phyloP scores from a whole-genome alignment of 2,113 vertebrate genomes.

The Myotis brandtii region DNA sequence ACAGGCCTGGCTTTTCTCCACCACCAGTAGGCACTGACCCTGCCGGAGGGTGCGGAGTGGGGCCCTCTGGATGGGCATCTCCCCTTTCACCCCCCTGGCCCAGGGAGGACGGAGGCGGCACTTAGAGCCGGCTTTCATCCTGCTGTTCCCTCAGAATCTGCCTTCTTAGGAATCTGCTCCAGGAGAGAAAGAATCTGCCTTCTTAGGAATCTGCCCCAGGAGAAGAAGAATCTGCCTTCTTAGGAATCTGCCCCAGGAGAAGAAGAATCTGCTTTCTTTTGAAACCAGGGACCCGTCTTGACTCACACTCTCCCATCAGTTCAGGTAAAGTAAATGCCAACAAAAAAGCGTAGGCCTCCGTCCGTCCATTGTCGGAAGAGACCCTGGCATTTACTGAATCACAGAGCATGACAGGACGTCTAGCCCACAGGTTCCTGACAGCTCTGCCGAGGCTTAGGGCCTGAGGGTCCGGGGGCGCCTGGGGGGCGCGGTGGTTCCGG shows the following conservation, averaged over 20 bases:
- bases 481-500: too few relatives aligned
- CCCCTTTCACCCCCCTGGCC: neutral
- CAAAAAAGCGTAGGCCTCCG: neutral
- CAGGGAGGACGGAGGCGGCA: neutral
- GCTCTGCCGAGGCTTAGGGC: neutral
- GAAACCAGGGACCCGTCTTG: neutral
- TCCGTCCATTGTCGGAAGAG: neutral
- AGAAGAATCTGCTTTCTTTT: neutral
- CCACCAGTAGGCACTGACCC: neutral
- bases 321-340: neutral
- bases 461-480: accelerated
- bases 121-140: neutral
- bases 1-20: neutral
- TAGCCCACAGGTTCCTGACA: accelerated
- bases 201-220: too few relatives aligned
- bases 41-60: neutral
- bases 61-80: too few relatives aligned
- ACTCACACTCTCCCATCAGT: neutral
- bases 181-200: neutral
- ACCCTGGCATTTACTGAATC: too few relatives aligned
- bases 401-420: too few relatives aligned
- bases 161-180: neutral
- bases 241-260: too few relatives aligned
- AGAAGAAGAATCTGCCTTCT: too few relatives aligned
- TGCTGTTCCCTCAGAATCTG: neutral